Percentiles rank a stretch among this genome's conserved stretches.
phyloP scores from a whole-genome alignment of 2,797 vertebrate species.

The Psittacula echo region DNA sequence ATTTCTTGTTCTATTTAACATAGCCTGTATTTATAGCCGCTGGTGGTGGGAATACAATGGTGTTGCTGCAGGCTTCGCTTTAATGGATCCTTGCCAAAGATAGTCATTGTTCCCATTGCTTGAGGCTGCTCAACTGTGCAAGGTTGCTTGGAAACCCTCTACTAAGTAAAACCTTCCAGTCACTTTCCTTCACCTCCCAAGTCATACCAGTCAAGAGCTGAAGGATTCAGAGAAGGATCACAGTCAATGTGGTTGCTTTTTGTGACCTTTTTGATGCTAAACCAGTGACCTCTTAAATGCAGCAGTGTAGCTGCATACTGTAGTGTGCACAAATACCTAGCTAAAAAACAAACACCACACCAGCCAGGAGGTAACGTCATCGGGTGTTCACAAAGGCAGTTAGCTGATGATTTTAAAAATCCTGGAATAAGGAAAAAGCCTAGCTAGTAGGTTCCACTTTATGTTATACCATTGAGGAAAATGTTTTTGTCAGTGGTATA shows the following conservation, averaged over 20 bases:
- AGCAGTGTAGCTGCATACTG: conserved; percentile 14
- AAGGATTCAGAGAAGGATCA: conserved; percentile 66
- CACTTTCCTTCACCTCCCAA: conserved; percentile 62
- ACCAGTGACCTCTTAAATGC: conserved; percentile 66
- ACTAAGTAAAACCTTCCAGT: conserved; percentile 58
- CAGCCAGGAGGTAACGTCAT: background rate
- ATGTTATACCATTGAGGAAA: background rate
- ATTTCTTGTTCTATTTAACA: conserved; percentile 40
- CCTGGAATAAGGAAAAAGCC: background rate
- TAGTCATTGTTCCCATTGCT: conserved; percentile 71
- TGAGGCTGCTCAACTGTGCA: conserved; percentile 72
- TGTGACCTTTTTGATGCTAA: conserved; percentile 63
- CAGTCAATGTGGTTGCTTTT: conserved; percentile 56
- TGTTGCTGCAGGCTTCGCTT: conserved; percentile 57
- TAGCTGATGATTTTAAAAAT: background rate
- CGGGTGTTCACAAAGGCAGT: background rate
- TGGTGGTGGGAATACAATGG: conserved; percentile 15
- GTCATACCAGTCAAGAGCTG: conserved; percentile 33
- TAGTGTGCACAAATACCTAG: background rate
- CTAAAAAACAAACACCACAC: background rate
- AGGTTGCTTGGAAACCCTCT: conserved; percentile 78
- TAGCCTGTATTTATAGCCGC: background rate
- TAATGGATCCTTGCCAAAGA: conserved; percentile 69
- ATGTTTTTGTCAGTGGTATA: background rate
- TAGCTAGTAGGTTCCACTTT: background rate